Percentiles rank a stretch among this genome's conserved stretches.
These are phyloP conservation scores for Andrena minutula DNA, from an alignment of 2,888 invertebrate genomes.

Conservation along the genomic window DNA sequence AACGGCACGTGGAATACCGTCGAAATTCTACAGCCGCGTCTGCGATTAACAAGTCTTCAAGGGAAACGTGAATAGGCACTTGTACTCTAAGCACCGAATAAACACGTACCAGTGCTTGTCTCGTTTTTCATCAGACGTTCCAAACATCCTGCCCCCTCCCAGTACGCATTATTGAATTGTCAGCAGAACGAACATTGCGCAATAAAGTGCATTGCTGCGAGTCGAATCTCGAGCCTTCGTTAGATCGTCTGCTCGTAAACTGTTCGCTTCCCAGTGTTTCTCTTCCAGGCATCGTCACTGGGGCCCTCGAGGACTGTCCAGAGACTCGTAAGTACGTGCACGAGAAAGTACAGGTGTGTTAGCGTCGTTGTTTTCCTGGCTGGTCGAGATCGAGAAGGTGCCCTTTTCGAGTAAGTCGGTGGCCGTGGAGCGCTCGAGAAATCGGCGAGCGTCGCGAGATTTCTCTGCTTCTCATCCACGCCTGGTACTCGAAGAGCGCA, in stretches of 20 bases:
- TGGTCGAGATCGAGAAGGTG: slow-evolving; percentile 46
- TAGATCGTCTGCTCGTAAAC: background rate
- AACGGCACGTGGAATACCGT: slow-evolving; percentile 80
- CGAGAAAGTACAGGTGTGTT: slow-evolving; percentile 57
- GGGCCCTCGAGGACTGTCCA: no score
- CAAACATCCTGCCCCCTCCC: background rate
- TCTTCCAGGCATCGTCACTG: slow-evolving; percentile 12
- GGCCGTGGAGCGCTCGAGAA: background rate
- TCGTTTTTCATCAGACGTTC: background rate
- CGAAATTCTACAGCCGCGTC: slow-evolving; percentile 74
- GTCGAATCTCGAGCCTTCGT: background rate
- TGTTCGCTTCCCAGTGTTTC: slow-evolving; percentile 5
- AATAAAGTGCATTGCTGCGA: slow-evolving; percentile 43
- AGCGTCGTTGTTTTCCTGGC: slow-evolving; percentile 39
- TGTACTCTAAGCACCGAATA: slow-evolving; percentile 55
- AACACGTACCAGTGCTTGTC: slow-evolving; percentile 25
- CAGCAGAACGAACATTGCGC: background rate
- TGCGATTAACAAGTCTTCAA: slow-evolving; percentile 80
- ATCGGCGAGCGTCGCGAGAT: background rate
- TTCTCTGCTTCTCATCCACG: background rate
- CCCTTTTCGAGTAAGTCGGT: slow-evolving; percentile 51
- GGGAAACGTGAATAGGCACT: slow-evolving; percentile 79
- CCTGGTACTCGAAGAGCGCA: slow-evolving; percentile 53
- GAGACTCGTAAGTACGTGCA: slow-evolving; percentile 63
- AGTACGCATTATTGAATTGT: background rate